Percentiles rank a stretch among this genome's conserved stretches.
phyloP scores from a whole-genome alignment of 2,113 vertebrate genomes.

The Tringa solitaria region DNA sequence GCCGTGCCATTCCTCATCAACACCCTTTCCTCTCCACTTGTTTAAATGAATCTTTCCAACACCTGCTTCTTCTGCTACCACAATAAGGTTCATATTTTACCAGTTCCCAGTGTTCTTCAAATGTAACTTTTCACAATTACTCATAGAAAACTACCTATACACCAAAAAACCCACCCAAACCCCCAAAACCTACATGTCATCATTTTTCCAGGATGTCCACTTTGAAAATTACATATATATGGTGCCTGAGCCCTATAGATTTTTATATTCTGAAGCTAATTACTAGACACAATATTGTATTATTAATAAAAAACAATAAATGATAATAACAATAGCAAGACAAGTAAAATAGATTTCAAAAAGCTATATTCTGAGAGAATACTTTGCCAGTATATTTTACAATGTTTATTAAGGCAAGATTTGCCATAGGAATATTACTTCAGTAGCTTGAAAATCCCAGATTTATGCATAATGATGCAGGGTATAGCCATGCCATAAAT shows the following conservation, averaged over 20 bases:
- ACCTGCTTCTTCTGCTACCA: neutral
- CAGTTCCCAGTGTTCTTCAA: neutral
- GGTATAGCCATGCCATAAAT: neutral
- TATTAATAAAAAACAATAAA: neutral
- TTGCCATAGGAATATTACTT: neutral
- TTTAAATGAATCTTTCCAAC: neutral
- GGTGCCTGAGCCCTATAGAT: neutral
- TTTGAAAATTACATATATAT: neutral
- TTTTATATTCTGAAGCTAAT: neutral
- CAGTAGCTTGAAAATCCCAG: neutral
- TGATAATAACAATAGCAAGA: neutral
- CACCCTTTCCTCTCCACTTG: neutral
- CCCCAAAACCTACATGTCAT: neutral
- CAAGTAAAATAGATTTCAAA: neutral
- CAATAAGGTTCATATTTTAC: neutral
- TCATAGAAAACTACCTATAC: neutral
- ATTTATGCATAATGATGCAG: accelerated
- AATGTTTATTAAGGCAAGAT: neutral
- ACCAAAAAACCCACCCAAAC: neutral
- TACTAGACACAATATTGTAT: neutral
- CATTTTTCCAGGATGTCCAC: neutral
- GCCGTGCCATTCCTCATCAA: neutral
- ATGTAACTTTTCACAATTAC: neutral
- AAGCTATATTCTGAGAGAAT: neutral
- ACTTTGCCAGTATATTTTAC: neutral